Percentiles rank a stretch among this genome's conserved stretches.
Conservation (phyloP, 1,140 invertebrate species). For the Caenorhabditis brenneri region DNA sequence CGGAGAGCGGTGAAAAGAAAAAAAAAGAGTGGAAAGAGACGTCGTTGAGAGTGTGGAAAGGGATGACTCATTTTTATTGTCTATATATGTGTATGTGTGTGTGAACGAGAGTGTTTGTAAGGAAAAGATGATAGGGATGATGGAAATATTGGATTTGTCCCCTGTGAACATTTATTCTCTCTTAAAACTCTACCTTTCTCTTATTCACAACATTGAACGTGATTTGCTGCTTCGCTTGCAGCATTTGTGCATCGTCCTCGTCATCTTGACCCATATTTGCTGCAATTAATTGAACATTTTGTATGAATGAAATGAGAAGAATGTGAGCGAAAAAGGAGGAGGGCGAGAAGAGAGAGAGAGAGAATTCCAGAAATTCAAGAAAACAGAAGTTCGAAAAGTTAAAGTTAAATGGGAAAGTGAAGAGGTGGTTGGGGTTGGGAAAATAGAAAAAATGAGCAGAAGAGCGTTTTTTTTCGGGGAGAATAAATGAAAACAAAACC, state of each 20-base stretch:
- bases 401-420: no score
- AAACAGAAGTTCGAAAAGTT: no score
- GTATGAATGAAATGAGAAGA: neutral
- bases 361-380: no score
- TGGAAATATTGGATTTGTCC: neutral
- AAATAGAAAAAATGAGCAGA: neutral
- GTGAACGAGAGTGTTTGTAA: neutral
- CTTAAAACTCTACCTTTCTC: constrained; percentile 46
- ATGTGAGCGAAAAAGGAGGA: neutral
- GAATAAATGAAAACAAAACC: no score
- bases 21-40: neutral
- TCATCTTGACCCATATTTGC: constrained; percentile 41
- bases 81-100: neutral
- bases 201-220: constrained; percentile 44
- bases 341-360: neutral
- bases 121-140: neutral
- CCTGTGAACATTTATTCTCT: no score
- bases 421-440: no score
- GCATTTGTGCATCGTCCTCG: constrained; percentile 34
- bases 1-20: neutral
- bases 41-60: neutral
- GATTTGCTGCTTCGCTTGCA: constrained; percentile 47
- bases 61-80: neutral
- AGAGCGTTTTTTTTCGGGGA: no score
- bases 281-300: neutral